Percentiles rank a stretch among this genome's conserved stretches.
phyloP scores from a whole-genome alignment of 2,888 invertebrate species.

The Sipha maydis region DNA sequence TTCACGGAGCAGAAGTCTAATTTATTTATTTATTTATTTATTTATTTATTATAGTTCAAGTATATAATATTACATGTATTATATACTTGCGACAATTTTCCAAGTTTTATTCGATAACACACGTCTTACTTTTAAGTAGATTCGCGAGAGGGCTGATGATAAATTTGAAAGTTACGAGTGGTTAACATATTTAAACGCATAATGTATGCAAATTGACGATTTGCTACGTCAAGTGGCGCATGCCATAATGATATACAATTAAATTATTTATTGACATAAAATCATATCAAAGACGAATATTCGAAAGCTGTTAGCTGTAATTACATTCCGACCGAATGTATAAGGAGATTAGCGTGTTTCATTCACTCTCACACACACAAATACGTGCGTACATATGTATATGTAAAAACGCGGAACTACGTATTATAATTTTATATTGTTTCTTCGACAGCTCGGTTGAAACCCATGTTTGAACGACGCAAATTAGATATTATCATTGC shows the following conservation, averaged over 20 bases:
- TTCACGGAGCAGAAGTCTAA: no score
- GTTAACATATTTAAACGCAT: background rate
- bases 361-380: no score
- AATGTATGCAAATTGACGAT: constrained; percentile 42
- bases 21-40: no score
- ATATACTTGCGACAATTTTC: background rate
- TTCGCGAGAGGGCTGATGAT: background rate
- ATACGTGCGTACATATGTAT: background rate
- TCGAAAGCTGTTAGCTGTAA: constrained; percentile 17
- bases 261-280: constrained; percentile 35
- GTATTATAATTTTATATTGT: background rate
- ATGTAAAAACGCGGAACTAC: background rate
- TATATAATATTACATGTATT: no score
- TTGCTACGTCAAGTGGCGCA: background rate
- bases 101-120: background rate
- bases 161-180: background rate
- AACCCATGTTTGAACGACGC: background rate
- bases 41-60: no score
- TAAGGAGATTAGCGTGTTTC: background rate
- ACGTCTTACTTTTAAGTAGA: background rate
- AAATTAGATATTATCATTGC: no score
- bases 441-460: background rate
- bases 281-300: constrained; percentile 25
- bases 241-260: constrained; percentile 1
- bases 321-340: background rate